Evolutionary conservation across 2,113 vertebrate genomes (phyloP), one percentile per base, ranked within the genome.

Genomic region (Salvelinus fontinalis): DNA sequence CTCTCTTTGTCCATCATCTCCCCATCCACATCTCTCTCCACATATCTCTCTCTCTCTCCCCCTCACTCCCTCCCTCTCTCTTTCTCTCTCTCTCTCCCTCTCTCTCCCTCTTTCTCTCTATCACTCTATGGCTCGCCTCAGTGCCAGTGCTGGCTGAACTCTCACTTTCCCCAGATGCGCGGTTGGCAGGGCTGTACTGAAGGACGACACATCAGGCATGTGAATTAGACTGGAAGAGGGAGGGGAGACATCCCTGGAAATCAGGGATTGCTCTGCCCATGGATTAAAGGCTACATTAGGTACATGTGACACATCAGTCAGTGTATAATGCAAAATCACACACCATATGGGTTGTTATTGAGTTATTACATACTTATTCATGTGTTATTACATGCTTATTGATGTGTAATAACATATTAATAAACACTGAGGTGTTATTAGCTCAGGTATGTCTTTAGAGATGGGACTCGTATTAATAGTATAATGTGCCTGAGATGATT

Each of bases 101-200:
- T 34, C 48, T 48, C 22, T 5, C 1, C 2, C 73, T 26, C 60
- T 39, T 5, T 66, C n/a, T 29, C 16, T 9, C 48, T 78, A 5
- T 48, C n/a, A 20, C 66, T 59, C 65, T 16, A 26, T 49, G 68
- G 60, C 31, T 22, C 39, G 18, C 72, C 59, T 62, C 66, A 18
- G 24, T 24, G 24, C 16, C 27, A 8, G 20, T 64, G 22, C 16
- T 64, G 57, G 59, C 22, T 39, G 70, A 79, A 60, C 67, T 65
- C 20, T 27, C 74, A 8, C 54, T 72, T 67, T 80, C 66, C 26
- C 62, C 70, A 49, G 34, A 13, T 71, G 67, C 60, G 74, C 57
- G 24, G 68, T 48, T 70, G 65, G 48, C 67, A 51, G 11, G 39
- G 49, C 54, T 75, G 62, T 9, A 82, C 71, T 79, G 79, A 73